These are phyloP conservation scores for Apostichopus japonicus DNA, from an alignment of 35 echinoderm and acorn worm genomes.

Conservation along the genomic window DNA sequence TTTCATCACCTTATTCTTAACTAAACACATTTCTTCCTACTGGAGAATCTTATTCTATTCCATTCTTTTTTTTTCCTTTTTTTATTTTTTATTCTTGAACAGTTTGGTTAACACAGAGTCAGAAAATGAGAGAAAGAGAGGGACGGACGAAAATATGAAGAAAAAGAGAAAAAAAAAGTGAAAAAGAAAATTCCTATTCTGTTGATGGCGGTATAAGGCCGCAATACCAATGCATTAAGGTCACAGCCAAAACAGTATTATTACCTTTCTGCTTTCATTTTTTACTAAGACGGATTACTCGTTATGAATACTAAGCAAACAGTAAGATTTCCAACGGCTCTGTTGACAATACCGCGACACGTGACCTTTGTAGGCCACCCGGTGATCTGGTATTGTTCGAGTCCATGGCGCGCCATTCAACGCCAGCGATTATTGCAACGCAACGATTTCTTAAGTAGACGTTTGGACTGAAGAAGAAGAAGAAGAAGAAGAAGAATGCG, in stretches of 20 bases:
- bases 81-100: background rate
- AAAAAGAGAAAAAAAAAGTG: background rate
- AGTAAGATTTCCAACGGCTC: conserved; percentile 15
- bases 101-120: conserved; percentile 6
- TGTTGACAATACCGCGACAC: conserved; percentile 8
- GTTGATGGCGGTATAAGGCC: conserved; percentile 1
- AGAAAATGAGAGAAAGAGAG: conserved; percentile 19
- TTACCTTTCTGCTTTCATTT: background rate
- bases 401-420: conserved; percentile 31
- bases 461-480: background rate
- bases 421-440: conserved; percentile 25
- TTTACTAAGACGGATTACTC: conserved; percentile 29
- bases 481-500: background rate
- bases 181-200: background rate
- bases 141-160: background rate
- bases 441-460: conserved; percentile 48
- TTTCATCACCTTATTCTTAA: conserved; percentile 24
- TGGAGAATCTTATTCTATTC: background rate
- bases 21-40: conserved; percentile 4
- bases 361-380: conserved; percentile 51
- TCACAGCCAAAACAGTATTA: conserved; percentile 15
- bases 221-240: conserved; percentile 54
- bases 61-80: no score
- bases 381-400: conserved; percentile 33
- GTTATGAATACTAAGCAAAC: conserved; percentile 55